These are phyloP conservation scores for Paedocypris micromegethes DNA, from an alignment of 2,797 vertebrate species.

Conservation along the genomic window DNA sequence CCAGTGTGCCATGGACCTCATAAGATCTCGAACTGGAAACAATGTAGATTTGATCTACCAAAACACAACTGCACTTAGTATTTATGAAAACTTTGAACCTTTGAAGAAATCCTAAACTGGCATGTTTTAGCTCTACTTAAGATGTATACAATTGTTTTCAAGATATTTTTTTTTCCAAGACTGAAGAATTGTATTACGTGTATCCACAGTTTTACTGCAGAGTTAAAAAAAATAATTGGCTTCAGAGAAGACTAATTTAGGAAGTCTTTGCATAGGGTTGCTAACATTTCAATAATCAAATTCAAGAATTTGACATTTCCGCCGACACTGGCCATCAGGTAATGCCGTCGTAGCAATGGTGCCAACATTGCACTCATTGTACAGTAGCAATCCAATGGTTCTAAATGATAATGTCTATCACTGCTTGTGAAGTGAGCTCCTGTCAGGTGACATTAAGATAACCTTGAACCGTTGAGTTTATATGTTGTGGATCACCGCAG, in stretches of 20 bases:
- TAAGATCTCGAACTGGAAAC: constrained; percentile 79
- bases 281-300: background rate
- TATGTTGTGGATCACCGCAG: background rate
- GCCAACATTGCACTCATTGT: too few relatives aligned
- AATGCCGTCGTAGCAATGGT: too few relatives aligned
- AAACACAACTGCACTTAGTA: constrained; percentile 79
- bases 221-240: background rate
- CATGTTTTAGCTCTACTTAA: too few relatives aligned
- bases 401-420: too few relatives aligned
- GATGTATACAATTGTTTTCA: too few relatives aligned
- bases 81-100: constrained; percentile 81
- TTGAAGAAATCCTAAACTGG: constrained; percentile 49
- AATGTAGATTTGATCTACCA: constrained; percentile 88
- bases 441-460: background rate
- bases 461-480: background rate
- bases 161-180: too few relatives aligned
- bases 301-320: background rate
- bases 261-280: background rate
- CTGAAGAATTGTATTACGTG: too few relatives aligned
- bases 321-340: background rate
- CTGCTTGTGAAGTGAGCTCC: too few relatives aligned
- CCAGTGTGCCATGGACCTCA: constrained; percentile 89
- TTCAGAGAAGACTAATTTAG: background rate
- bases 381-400: too few relatives aligned
- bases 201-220: constrained; percentile 8